Conservation (phyloP, 2,888 invertebrate genomes). For the Drosophila lacicola region DNA sequence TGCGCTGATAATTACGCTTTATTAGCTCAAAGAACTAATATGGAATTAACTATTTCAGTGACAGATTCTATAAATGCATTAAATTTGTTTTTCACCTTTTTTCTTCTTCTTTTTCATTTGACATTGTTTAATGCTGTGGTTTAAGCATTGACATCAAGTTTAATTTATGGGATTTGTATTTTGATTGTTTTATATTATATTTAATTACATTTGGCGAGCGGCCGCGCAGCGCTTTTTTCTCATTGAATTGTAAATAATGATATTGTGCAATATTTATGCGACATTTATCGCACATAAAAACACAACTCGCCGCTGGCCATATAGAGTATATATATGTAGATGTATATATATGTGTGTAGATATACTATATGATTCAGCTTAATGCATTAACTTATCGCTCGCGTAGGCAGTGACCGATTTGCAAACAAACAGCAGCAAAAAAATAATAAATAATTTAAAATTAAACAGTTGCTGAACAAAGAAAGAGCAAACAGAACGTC, state of each 20-base stretch:
- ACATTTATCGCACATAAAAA: conserved; percentile 45
- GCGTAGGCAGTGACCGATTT: conserved; percentile 44
- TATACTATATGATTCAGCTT: conserved; percentile 21
- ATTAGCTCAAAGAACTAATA: conserved; percentile 71
- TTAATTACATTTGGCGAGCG: conserved; percentile 60
- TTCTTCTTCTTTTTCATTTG: conserved; percentile 6
- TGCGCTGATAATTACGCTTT: conserved; percentile 70
- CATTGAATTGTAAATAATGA: conserved; percentile 47
- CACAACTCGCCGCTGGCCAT: conserved; percentile 1
- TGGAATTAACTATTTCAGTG: conserved; percentile 69
- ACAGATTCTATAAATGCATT: conserved; percentile 60
- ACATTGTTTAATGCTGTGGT: conserved; percentile 36
- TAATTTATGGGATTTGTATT: conserved; percentile 72
- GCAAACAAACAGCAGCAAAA: conserved; percentile 22
- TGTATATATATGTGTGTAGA: conserved; percentile 1
- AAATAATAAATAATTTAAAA: conserved; percentile 35
- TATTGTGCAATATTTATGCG: conserved; percentile 48
- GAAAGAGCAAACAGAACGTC: conserved; percentile 18
- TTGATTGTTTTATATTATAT: conserved; percentile 71
- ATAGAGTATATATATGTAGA: neutral
- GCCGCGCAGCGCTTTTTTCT: conserved; percentile 1
- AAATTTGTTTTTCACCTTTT: conserved; percentile 2
- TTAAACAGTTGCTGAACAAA: conserved; percentile 46
- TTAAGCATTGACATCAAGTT: conserved; percentile 50
- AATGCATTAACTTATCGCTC: conserved; percentile 53